phyloP scores from a whole-genome alignment of 2,888 invertebrate genomes.

The Cerastoderma edule region DNA sequence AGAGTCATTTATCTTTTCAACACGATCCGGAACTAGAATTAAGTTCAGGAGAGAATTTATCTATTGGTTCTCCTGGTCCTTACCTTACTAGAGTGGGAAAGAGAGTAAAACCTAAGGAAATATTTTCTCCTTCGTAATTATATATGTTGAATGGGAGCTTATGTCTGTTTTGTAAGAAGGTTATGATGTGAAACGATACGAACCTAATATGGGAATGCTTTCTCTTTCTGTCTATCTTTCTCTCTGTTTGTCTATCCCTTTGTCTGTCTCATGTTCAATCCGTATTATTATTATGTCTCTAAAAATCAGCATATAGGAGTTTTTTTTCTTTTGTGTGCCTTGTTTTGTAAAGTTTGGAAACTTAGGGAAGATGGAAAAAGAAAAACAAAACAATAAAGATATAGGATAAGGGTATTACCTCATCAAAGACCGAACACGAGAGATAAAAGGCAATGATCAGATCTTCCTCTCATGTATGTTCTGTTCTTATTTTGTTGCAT shows the following conservation, averaged over 20 bases:
- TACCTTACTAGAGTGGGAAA: too few species aligned
- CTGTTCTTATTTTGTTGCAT: too few species aligned
- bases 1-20: too few species aligned
- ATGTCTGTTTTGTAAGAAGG: neutral
- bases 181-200: neutral
- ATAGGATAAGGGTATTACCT: too few species aligned
- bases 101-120: too few species aligned
- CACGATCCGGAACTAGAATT: too few species aligned
- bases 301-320: neutral
- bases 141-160: neutral
- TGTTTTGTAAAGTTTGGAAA: neutral
- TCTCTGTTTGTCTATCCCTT: neutral
- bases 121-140: slow-evolving; percentile 1
- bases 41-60: slow-evolving; percentile 1
- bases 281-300: neutral
- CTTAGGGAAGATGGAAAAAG: too few species aligned
- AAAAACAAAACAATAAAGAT: too few species aligned
- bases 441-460: too few species aligned
- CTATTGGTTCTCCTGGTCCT: neutral
- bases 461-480: too few species aligned
- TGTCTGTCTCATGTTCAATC: neutral
- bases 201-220: slow-evolving; percentile 1
- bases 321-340: neutral
- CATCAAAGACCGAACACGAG: too few species aligned
- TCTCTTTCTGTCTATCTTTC: neutral